Evolutionary conservation across 2,113 vertebrate species (phyloP), one percentile per base, ranked within the genome.

Genomic region (Mohoua ochrocephala): DNA sequence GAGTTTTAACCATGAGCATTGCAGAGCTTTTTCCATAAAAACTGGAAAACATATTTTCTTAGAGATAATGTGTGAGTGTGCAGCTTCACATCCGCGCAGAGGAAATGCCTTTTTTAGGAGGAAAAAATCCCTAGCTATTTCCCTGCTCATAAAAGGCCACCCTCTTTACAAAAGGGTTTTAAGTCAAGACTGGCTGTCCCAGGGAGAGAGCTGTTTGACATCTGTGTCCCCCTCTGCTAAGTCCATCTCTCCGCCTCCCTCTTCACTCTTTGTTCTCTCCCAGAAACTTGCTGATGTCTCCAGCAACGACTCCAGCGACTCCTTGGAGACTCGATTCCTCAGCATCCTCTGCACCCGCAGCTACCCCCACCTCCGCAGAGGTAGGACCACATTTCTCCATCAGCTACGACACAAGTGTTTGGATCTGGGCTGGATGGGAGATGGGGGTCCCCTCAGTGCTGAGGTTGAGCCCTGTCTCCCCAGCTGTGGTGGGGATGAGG

Each of bases 311-410:
- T 98, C 98, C 86, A 81, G 89, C 0, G 98, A 98, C 37, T 99
- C 99, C 71, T 97, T 99, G 97, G 98, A 99, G 93, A 99, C 99
- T 1, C 99, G 98, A 37, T 99, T 99, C 96, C 98, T 99, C 99
- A 99, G 97, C 64, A 97, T 99, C 92, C 98, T 99, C 94, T 99
- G 99, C 91, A 99, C 99, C 12, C 98, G 99, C 70, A 99, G 99
- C 97, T 99, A 99, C 88, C 97, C 98, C 3, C 99, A 99, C 94
- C 99, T 99, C 33, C 97, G 98, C 91, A 99, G 95, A 99, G 99
- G 99, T 99, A 97, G 97, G 37, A 74, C 11, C 56, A 2, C 1
- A 0, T 42, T 68, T 16, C 59, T 64, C 22, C 45, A 24, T 39
- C 23, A 41, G 33, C 28, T 44, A 18, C 15, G 13, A 28, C 39